These are phyloP conservation scores for Oryzias javanicus DNA, from an alignment of 2,113 vertebrate genomes.

Conservation along the genomic window DNA sequence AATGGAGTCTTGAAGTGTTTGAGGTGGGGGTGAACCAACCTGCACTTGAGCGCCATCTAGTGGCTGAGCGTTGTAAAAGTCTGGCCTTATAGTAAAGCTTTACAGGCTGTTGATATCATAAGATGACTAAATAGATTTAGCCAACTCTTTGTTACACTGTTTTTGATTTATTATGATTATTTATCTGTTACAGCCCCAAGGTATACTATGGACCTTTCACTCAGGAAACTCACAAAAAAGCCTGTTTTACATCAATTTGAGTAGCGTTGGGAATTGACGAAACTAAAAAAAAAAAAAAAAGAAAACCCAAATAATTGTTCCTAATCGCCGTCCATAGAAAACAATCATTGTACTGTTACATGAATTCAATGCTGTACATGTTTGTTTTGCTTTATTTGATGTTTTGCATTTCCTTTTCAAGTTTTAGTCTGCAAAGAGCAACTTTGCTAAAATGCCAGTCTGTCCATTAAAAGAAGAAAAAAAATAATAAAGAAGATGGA, in stretches of 20 bases:
- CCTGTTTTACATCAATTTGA: conserved; percentile 43
- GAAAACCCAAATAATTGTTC: conserved; percentile 26
- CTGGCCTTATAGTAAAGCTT: conserved; percentile 55
- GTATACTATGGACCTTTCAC: conserved; percentile 62
- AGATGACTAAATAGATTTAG: conserved; percentile 51
- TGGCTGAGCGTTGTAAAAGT: conserved; percentile 45
- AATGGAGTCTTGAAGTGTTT: conserved; percentile 55
- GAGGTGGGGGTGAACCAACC: conserved; percentile 22
- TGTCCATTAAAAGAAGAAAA: conserved; percentile 44
- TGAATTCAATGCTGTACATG: conserved; percentile 45
- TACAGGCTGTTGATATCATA: conserved; percentile 51
- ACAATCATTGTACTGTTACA: conserved; percentile 45
- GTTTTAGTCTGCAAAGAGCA: conserved; percentile 14
- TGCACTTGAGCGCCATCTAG: conserved; percentile 62
- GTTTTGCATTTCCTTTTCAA: conserved; percentile 20
- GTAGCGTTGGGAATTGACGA: conserved; percentile 28
- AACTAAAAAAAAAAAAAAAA: conserved; percentile 38
- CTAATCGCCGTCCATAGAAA: conserved; percentile 63
- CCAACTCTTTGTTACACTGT: conserved; percentile 62
- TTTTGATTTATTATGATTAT: conserved; percentile 25
- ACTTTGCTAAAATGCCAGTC: conserved; percentile 47
- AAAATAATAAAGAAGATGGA: conserved; percentile 33
- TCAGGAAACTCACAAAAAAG: conserved; percentile 69
- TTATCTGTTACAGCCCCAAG: conserved; percentile 47
- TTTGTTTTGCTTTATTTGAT: conserved; percentile 11